Evolutionary conservation across 2,888 invertebrate genomes (phyloP).

Genomic region (Lochmaea capreae): DNA sequence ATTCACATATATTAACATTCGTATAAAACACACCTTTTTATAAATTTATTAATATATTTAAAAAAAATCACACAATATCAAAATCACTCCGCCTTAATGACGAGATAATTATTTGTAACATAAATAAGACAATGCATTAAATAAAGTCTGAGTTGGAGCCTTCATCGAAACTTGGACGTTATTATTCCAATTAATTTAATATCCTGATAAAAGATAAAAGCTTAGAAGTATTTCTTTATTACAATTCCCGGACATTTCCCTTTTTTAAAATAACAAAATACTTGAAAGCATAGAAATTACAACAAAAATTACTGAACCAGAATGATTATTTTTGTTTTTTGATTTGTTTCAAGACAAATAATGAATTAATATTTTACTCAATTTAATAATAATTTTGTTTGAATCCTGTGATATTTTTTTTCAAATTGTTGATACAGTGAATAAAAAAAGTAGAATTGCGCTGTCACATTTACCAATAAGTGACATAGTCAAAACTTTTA

Average conservation of each 20-base stretch:
- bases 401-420: background rate
- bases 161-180: constrained; percentile 32
- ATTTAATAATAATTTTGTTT: constrained; percentile 1
- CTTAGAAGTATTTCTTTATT: background rate
- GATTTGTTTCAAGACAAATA: background rate
- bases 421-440: background rate
- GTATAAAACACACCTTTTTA: constrained; percentile 63
- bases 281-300: background rate
- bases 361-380: background rate
- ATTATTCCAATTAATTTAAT: background rate
- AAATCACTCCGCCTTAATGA: constrained; percentile 63
- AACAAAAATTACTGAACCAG: background rate
- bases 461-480: constrained; percentile 5
- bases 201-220: background rate
- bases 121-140: constrained; percentile 63
- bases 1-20: constrained; percentile 63
- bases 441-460: constrained; percentile 1
- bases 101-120: constrained; percentile 61
- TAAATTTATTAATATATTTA: constrained; percentile 60
- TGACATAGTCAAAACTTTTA: constrained; percentile 17
- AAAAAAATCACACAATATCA: constrained; percentile 66
- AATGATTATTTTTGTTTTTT: background rate
- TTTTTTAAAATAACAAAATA: background rate
- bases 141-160: constrained; percentile 59
- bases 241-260: background rate